Evolutionary conservation across 2,888 invertebrate genomes (phyloP), one percentile per base, ranked within the genome.

Genomic region (Drosophila borborema): DNA sequence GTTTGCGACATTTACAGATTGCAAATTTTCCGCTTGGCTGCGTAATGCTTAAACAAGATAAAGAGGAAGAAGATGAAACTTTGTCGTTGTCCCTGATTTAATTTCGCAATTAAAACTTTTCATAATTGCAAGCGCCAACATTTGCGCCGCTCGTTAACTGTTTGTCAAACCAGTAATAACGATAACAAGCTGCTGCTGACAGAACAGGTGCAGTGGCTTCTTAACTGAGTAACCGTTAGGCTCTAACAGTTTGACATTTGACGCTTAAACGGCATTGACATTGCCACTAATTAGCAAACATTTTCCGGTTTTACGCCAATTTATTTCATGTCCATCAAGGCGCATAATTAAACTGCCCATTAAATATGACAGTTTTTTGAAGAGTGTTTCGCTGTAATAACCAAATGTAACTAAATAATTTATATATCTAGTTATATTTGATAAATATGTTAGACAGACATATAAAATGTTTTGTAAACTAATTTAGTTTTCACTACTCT

Each of bases 31-130:
- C 55, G 77, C 63, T 48, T 72, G 66, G 56, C 41, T 72, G 67
- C 38, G 9, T 43, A 48, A 20, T 18, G 23, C 49, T 18, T 18
- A 14, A 60, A 20, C 23, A 16, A 3, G 18, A 54, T 8, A n/a
- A n/a, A 8, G 40, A 38, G 14, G 38, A 36, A 36, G 40, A 4
- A 18, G 51, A 46, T 53, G 9, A 8, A 76, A 76, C 56, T 74
- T 77, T 69, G 64, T 60, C 77, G 61, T 63, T 53, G 45, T 51
- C 40, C 40, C 69, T 65, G 74, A 81, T 86, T 88, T 86, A 81
- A 84, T 90, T 78, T 80, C 77, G 88, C 80, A 86, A 91, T 90
- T 90, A 88, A 84, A 90, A 86, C 78, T 90, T 85, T 85, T 41
- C 80, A 82, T 86, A 89, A 81, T 81, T 89, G 77, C 74, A 62